phyloP scores from a whole-genome alignment of 2,797 vertebrate genomes.

The Pagetopsis macropterus region DNA sequence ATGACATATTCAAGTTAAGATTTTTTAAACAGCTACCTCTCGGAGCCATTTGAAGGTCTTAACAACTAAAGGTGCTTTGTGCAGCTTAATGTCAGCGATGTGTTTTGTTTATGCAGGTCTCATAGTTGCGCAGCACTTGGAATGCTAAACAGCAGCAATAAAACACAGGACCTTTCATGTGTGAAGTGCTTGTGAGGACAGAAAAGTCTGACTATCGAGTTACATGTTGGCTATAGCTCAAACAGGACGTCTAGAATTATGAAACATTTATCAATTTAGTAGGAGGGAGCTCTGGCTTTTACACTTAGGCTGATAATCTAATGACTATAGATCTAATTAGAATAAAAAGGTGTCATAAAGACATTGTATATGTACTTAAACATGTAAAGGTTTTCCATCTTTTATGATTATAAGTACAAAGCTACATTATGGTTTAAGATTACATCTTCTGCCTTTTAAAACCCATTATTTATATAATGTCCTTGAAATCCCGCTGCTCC shows the following conservation, averaged over 20 bases:
- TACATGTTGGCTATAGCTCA: slow-evolving; percentile 56
- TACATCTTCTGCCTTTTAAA: slow-evolving; percentile 3
- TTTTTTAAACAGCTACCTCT: slow-evolving; percentile 18
- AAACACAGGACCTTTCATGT: slow-evolving; percentile 57
- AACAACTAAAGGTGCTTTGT: slow-evolving; percentile 10
- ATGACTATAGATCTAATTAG: slow-evolving; percentile 56
- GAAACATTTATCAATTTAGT: slow-evolving; percentile 64
- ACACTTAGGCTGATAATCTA: slow-evolving; percentile 51
- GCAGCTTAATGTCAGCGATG: slow-evolving; percentile 36
- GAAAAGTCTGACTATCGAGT: slow-evolving; percentile 37
- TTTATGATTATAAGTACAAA: slow-evolving; percentile 11
- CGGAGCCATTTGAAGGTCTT: slow-evolving; percentile 11
- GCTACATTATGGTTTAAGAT: background rate
- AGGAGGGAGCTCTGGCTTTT: slow-evolving; percentile 50
- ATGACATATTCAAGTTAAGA: slow-evolving; percentile 12
- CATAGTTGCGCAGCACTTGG: slow-evolving; percentile 27
- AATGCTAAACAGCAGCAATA: slow-evolving; percentile 61
- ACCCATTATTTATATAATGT: background rate
- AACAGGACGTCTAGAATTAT: slow-evolving; percentile 48
- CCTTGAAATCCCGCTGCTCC: slow-evolving; percentile 10
- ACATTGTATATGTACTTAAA: slow-evolving; percentile 18
- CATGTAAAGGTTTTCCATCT: background rate
- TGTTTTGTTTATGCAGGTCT: slow-evolving; percentile 49
- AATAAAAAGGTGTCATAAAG: slow-evolving; percentile 50
- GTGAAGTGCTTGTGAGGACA: slow-evolving; percentile 45